phyloP scores from a whole-genome alignment of 2,797 vertebrate genomes.

The Clarias laeviceps region DNA sequence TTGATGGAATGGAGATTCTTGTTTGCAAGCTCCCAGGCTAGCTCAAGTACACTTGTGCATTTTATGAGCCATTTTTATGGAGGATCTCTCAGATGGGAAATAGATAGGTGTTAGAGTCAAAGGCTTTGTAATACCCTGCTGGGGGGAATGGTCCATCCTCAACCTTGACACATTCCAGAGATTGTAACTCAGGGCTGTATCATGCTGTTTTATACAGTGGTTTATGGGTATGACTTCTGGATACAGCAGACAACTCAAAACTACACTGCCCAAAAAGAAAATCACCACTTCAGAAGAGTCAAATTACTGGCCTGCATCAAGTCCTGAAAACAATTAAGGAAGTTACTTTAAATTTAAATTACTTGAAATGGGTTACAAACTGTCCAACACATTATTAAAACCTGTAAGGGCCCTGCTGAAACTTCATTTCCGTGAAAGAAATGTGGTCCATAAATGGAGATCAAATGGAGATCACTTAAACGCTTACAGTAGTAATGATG shows the following conservation, averaged over 20 bases:
- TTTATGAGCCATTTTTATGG: conserved; percentile 56
- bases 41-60: conserved; percentile 39
- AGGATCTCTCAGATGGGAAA: conserved; percentile 45
- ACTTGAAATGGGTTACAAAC: no score
- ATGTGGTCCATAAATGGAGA: no score
- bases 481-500: no score
- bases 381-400: no score
- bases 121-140: conserved; percentile 8
- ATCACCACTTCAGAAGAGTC: no score
- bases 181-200: conserved; percentile 52
- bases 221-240: not conserved
- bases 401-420: no score
- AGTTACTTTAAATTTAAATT: no score
- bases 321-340: no score
- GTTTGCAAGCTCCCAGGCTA: conserved; percentile 52
- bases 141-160: conserved; percentile 43
- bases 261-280: not conserved
- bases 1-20: conserved; percentile 52
- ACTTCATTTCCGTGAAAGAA: no score
- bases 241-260: not conserved
- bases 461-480: no score
- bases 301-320: no score
- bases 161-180: conserved; percentile 39
- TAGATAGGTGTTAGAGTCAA: conserved; percentile 52
- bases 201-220: not conserved